Evolutionary conservation across 2,113 vertebrate genomes (phyloP).

Genomic region (Scomber scombrus): DNA sequence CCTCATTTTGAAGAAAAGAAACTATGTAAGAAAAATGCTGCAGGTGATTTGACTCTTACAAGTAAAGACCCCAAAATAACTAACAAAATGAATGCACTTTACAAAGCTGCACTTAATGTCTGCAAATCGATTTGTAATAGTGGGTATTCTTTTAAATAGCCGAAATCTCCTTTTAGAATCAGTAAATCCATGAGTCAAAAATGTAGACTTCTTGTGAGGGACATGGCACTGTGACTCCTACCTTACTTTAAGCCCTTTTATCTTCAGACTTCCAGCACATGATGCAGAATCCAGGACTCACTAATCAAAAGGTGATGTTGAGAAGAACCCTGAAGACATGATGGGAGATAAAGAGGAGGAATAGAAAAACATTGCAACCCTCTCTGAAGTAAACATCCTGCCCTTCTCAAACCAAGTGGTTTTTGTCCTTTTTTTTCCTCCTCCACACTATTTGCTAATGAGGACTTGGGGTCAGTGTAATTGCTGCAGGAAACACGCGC

Average conservation of each 20-base stretch:
- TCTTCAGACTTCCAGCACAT: conserved; percentile 40
- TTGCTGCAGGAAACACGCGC: conserved; percentile 85
- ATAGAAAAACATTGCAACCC: conserved; percentile 38
- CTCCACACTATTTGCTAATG: conserved; percentile 81
- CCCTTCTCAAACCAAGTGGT: conserved; percentile 64
- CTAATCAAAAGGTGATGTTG: conserved; percentile 81
- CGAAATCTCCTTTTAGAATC: conserved; percentile 19
- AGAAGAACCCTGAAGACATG: conserved; percentile 68
- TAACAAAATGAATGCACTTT: conserved; percentile 21
- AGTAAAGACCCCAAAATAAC: conserved; percentile 21
- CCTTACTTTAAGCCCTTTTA: conserved; percentile 10
- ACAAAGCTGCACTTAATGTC: conserved; percentile 30
- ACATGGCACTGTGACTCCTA: conserved; percentile 38
- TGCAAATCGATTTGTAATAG: conserved; percentile 26
- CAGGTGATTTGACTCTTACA: not conserved
- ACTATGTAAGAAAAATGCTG: not conserved
- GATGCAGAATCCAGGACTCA: conserved; percentile 47
- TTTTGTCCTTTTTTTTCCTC: conserved; percentile 67
- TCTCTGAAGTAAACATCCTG: conserved; percentile 64
- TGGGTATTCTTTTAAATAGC: conserved; percentile 9
- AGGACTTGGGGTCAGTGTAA: conserved; percentile 83
- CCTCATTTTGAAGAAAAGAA: conserved; percentile 13
- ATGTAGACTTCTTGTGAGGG: conserved; percentile 40
- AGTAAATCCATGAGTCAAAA: conserved; percentile 39
- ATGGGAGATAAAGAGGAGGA: conserved; percentile 54